A percentile compares a stretch with the other conserved stretches of the same genome.
These are phyloP conservation scores for Corythaixoides concolor DNA, from an alignment of 2,113 vertebrate species.

Conservation along the genomic window DNA sequence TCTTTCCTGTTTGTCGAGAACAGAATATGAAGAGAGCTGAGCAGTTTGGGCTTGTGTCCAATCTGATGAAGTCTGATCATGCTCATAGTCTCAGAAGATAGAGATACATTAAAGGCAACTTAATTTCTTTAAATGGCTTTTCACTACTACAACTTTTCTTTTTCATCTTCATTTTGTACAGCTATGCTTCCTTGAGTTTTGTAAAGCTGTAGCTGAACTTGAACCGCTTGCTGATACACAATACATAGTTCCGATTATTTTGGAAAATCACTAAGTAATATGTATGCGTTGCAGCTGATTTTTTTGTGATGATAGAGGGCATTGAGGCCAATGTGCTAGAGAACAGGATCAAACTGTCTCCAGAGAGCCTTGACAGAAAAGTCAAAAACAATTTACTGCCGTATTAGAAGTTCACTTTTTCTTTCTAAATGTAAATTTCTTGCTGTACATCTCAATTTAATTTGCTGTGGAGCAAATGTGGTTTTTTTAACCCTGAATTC, in stretches of 20 bases:
- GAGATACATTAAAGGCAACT: background rate
- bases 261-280: background rate
- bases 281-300: background rate
- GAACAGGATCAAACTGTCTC: background rate
- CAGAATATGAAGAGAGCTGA: background rate
- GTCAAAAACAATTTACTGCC: background rate
- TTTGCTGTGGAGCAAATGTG: background rate
- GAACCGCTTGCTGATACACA: background rate
- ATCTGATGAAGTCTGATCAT: background rate
- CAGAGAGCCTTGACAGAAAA: background rate
- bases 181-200: background rate
- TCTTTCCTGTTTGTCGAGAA: background rate
- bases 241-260: background rate
- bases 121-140: background rate
- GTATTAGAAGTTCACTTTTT: constrained; percentile 6
- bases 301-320: background rate
- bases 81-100: background rate
- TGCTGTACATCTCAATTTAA: background rate
- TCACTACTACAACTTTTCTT: background rate
- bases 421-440: constrained; percentile 44
- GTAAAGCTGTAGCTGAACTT: background rate
- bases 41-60: background rate
- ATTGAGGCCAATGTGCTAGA: background rate
- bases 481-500: background rate
- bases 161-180: background rate